Percentiles rank a stretch among this genome's conserved stretches.
These are phyloP conservation scores for Calcarius ornatus DNA, from an alignment of 2,113 vertebrate genomes.

Conservation along the genomic window DNA sequence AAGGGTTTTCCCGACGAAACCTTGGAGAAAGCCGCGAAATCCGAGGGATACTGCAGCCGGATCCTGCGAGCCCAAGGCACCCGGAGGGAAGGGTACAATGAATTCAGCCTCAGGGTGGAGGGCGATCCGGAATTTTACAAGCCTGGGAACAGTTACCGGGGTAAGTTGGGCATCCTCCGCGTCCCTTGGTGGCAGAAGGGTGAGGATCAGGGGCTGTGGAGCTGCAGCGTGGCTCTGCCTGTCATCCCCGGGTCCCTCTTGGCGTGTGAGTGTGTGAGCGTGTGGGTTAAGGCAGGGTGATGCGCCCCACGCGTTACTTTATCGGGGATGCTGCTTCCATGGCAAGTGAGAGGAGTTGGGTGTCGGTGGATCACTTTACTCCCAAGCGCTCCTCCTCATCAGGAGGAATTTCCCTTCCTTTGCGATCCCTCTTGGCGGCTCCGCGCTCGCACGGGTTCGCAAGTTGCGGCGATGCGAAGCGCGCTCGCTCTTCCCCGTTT, in stretches of 20 bases:
- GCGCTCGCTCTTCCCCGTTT: background rate
- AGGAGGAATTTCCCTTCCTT: conserved; percentile 20
- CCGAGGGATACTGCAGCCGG: conserved; percentile 93
- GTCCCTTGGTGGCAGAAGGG: fast-evolving
- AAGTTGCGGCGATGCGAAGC: background rate
- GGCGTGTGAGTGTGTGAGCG: background rate
- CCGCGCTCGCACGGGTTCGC: background rate
- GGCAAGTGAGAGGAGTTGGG: conserved; percentile 21
- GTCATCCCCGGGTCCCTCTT: background rate
- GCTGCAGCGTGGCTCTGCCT: background rate
- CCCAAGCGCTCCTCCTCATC: background rate
- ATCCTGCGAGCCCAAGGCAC: conserved; percentile 89
- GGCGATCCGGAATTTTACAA: conserved; percentile 94
- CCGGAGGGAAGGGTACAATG: conserved; percentile 87
- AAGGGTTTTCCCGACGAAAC: conserved; percentile 90
- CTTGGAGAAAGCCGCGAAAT: conserved; percentile 83
- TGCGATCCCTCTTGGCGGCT: background rate
- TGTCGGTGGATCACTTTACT: background rate
- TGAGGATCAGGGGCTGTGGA: background rate
- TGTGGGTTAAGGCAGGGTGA: background rate
- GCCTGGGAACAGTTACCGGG: conserved; percentile 93
- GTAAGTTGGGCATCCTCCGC: conserved; percentile 71
- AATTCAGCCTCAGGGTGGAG: conserved; percentile 94
- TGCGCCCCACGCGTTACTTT: background rate
- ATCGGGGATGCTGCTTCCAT: conserved; percentile 40